Evolutionary conservation across 1,140 invertebrate genomes (phyloP).

Genomic region (Ceratina australensis): DNA sequence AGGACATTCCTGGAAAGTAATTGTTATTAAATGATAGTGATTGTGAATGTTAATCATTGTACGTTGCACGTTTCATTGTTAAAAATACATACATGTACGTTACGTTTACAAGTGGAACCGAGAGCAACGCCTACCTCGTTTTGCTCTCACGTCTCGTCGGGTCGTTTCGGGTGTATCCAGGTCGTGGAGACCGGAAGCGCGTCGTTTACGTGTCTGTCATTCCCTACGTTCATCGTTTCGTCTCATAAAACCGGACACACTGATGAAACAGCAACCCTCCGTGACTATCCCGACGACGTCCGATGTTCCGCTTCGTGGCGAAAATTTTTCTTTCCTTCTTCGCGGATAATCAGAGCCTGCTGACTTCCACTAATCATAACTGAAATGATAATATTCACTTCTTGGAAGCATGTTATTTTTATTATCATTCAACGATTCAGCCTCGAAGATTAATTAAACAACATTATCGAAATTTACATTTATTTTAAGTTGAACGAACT

Average conservation of each 20-base stretch:
- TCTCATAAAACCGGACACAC: slow-evolving; percentile 43
- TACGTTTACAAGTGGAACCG: neutral
- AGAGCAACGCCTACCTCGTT: slow-evolving; percentile 42
- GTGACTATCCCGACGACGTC: slow-evolving; percentile 22
- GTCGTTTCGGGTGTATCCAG: slow-evolving; percentile 38
- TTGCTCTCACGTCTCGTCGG: slow-evolving; percentile 8
- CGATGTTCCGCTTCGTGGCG: slow-evolving; percentile 39
- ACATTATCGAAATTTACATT: too few species aligned
- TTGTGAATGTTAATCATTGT: neutral
- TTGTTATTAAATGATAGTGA: slow-evolving; percentile 12
- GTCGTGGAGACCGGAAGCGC: slow-evolving; percentile 53
- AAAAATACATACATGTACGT: neutral
- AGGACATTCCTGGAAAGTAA: neutral
- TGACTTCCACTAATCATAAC: slow-evolving; percentile 50
- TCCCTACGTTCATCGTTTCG: slow-evolving; percentile 5
- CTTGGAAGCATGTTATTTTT: slow-evolving; percentile 49
- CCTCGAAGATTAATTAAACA: too few species aligned
- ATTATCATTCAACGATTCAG: neutral
- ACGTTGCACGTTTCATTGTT: neutral
- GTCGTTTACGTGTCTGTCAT: slow-evolving; percentile 56
- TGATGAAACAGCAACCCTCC: slow-evolving; percentile 49
- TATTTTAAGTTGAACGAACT: too few species aligned
- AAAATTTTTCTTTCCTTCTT: slow-evolving; percentile 1
- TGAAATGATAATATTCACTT: slow-evolving; percentile 59
- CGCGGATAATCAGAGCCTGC: slow-evolving; percentile 38